Base-by-base conservation (phyloP, 1,140 invertebrate genomes). In the Ylistrum balloti region DNA sequence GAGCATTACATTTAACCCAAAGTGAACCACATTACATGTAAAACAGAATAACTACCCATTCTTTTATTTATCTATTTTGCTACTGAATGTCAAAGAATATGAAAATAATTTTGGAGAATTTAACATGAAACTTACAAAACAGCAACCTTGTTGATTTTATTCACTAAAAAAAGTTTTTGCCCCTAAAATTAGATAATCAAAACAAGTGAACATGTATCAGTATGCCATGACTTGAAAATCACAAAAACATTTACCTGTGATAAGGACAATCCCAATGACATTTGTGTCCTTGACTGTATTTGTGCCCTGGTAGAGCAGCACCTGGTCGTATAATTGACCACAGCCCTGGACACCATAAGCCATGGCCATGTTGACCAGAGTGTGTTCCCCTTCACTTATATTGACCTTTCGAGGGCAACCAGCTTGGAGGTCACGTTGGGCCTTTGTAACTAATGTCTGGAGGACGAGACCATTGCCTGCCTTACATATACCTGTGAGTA, bases 401-500 rank as follows among this genome's bases (percentile, higher is more conserved):
- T 38, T 74, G 0, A 85, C 86, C 2, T 32, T 33, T 33, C 56
- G 15, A 7, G n/a, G 28, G 22, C 28, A 5, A 85, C 41, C n/a
- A 28, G 74, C 20, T 10, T 28, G 22, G 34, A 41, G 20, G 74
- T 41, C 32, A 86, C 56, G 56, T 88, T 86, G 33, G 17, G 28
- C 33, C 85, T 88, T 9, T 86, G 86, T 88, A 5, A 91, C 86
- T 22, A 45, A n/a, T 11, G 90, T 90, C 88, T 92, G 90, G 9
- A 93, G 34, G 22, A 93, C 41, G 28, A 93, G 33, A 17, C 88
- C 89, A 85, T 17, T 74, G 22, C 91, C 91, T 85, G 93, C 91
- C 88, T 93, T 92, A 88, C 93, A 92, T 35, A 93, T 32, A 28
- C 93, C 93, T 93, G 56, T 28, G 41, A 11, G 32, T 74, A 38